These are phyloP conservation scores for Lumbricus terrestris DNA, from an alignment of 2,888 invertebrate species.

Conservation along the genomic window DNA sequence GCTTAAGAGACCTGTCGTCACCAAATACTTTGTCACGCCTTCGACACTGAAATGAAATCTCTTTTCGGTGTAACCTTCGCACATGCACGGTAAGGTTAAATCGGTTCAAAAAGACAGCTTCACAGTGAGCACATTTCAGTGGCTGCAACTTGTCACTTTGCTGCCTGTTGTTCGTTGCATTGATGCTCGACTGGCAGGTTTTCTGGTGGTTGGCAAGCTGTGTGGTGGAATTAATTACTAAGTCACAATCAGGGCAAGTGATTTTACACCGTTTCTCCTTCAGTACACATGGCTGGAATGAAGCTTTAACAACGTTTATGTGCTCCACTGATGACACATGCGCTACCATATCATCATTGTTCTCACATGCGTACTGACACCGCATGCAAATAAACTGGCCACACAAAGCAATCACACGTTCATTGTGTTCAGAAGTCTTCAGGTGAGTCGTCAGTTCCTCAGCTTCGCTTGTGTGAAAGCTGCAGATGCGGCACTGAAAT, in stretches of 20 bases:
- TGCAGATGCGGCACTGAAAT: constrained; percentile 81
- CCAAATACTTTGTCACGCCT: constrained; percentile 42
- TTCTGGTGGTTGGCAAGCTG: constrained; percentile 47
- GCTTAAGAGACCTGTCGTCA: constrained; percentile 37
- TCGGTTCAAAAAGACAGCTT: constrained; percentile 34
- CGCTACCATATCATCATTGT: constrained; percentile 43
- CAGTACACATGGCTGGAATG: constrained; percentile 45
- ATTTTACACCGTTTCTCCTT: constrained; percentile 48
- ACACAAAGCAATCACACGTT: constrained; percentile 44
- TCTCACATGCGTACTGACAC: constrained; percentile 46
- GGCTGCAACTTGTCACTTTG: neutral
- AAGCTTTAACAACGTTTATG: constrained; percentile 31
- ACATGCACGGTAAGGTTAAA: constrained; percentile 42
- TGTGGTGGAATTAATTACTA: constrained; percentile 44
- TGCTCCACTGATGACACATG: constrained; percentile 47
- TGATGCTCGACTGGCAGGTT: neutral
- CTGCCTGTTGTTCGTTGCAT: neutral
- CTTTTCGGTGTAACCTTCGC: constrained; percentile 39
- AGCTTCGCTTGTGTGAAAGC: constrained; percentile 76
- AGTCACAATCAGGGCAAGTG: constrained; percentile 49
- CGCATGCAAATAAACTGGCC: constrained; percentile 51
- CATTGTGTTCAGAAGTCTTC: constrained; percentile 41
- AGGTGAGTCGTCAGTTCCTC: constrained; percentile 65
- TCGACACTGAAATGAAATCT: constrained; percentile 42
- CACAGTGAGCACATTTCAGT: constrained; percentile 41